phyloP scores from a whole-genome alignment of 2,888 invertebrate species.

The Calliopum simillimum region DNA sequence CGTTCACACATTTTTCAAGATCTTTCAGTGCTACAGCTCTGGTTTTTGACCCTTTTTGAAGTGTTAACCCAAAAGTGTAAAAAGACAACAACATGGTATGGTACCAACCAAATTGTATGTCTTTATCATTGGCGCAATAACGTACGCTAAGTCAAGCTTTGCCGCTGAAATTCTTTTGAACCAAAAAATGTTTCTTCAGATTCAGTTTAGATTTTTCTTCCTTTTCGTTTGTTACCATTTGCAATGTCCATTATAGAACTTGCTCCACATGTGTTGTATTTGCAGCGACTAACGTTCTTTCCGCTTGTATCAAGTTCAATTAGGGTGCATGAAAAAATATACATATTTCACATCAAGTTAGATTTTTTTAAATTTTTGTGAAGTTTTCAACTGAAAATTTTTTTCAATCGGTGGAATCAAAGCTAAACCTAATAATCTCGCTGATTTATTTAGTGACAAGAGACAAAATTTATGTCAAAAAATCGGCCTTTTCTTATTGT shows the following conservation, averaged over 20 bases:
- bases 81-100: neutral
- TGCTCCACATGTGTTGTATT: constrained; percentile 13
- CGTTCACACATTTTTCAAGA: constrained; percentile 38
- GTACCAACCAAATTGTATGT: neutral
- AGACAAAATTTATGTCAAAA: too few species aligned
- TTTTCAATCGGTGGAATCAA: too few species aligned
- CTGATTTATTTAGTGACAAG: too few species aligned
- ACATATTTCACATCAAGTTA: too few species aligned
- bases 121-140: constrained; percentile 2
- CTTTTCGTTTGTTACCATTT: neutral
- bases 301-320: neutral
- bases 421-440: too few species aligned
- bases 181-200: neutral
- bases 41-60: constrained; percentile 16
- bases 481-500: too few species aligned
- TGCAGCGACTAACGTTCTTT: neutral
- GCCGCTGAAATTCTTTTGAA: neutral
- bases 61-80: neutral
- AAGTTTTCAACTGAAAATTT: too few species aligned
- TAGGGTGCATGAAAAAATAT: neutral
- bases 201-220: neutral
- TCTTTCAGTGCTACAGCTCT: neutral
- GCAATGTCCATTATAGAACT: constrained; percentile 3
- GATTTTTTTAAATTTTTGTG: too few species aligned
- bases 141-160: neutral